Evolutionary conservation across 2,113 vertebrate genomes (phyloP), one percentile per base, ranked within the genome.

Genomic region (Uria aalge): DNA sequence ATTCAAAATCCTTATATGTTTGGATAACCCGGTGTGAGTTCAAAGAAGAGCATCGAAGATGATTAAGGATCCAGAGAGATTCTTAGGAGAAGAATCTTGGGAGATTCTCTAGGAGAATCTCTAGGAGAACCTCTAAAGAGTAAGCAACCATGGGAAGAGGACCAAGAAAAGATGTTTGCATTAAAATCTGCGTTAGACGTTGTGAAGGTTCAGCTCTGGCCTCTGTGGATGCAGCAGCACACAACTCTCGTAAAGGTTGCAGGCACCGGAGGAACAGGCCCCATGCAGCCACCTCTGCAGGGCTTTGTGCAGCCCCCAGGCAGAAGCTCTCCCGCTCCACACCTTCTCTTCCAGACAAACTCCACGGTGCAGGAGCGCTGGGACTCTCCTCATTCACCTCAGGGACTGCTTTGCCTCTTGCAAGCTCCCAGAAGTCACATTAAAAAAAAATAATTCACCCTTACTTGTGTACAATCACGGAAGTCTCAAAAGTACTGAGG

Each of bases 171-270:
- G 22, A 40, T 7, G 24, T 27, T 52, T 50, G 36, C 20, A n/a
- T 38, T 59, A 48, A 73, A 59, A 26, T 15, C 32, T 57, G 23
- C 34, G 40, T 50, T 56, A 3, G 9, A n/a, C 21, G 9, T 45
- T 22, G 29, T 59, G 24, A 82, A 41, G 45, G 30, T 38, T 48
- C 23, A 59, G n/a, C 32, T 48, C 43, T 0, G 0, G 22, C 9
- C 41, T 45, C 74, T 23, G 50, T 22, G 59, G 38, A 24, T 15
- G 40, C 76, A 68, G 53, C 27, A 73, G 48, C 53, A 48, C 17
- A 8, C 0, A 1, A 38, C 19, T 22, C 55, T n/a, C 40, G 27
- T 6, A 38, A 68, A 64, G 50, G 36, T 12, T 0, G 0, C 27
- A 26, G 52, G 32, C 38, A 36, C 15, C 18, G 17, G 29, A 50